phyloP scores from a whole-genome alignment of 2,113 vertebrate genomes.

The Potamarius usumacintae region DNA sequence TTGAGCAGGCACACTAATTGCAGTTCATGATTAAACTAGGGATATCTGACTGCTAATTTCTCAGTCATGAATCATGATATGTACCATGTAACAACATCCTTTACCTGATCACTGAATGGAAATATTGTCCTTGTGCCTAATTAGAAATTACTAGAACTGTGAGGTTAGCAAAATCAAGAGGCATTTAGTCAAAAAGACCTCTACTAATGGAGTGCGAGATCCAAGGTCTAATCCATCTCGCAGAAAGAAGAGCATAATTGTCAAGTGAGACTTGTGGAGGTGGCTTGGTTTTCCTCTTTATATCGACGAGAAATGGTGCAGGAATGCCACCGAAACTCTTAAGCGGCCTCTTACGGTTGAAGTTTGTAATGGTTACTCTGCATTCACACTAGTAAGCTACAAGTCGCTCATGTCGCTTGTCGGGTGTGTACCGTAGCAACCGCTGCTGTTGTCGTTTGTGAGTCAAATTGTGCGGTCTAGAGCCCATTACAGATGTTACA shows the following conservation, averaged over 20 bases:
- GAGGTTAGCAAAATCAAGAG: neutral
- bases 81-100: neutral
- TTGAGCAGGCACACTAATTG: slow-evolving; percentile 20
- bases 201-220: neutral
- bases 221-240: neutral
- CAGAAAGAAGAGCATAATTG: neutral
- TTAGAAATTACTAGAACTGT: slow-evolving; percentile 13
- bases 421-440: neutral
- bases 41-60: slow-evolving; percentile 18
- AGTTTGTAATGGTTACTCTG: neutral
- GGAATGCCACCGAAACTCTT: neutral
- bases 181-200: neutral
- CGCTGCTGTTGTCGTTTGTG: neutral
- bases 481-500: too few relatives aligned
- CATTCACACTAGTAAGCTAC: neutral
- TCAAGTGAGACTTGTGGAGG: neutral
- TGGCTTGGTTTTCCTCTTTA: neutral
- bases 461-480: neutral
- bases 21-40: slow-evolving; percentile 21
- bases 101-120: neutral
- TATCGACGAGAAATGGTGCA: neutral
- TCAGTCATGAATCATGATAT: slow-evolving; percentile 12
- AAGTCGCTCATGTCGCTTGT: neutral
- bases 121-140: slow-evolving; percentile 11
- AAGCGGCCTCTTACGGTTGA: neutral